phyloP scores from a whole-genome alignment of 2,888 invertebrate species.

The Toxonevra muliebris region DNA sequence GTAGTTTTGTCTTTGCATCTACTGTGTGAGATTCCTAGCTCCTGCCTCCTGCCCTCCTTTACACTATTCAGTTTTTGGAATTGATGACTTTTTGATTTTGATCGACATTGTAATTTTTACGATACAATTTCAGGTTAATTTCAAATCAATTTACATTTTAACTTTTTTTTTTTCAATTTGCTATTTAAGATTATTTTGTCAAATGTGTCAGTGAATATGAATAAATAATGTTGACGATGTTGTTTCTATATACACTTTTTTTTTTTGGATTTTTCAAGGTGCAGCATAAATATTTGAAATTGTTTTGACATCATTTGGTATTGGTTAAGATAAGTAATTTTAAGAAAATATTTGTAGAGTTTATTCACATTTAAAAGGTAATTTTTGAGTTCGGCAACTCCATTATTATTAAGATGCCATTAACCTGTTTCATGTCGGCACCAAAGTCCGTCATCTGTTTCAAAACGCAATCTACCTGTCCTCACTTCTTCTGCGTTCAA shows the following conservation, averaged over 20 bases:
- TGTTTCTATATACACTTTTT: neutral
- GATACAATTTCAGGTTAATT: conserved; percentile 31
- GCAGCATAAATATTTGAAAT: conserved; percentile 8
- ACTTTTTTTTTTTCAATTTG: conserved; percentile 16
- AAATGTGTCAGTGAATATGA: neutral
- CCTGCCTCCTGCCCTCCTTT: neutral
- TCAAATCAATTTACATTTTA: conserved; percentile 32
- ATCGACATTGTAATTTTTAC: conserved; percentile 16
- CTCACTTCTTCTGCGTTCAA: too few relatives aligned
- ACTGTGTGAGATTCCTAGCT: conserved; percentile 2
- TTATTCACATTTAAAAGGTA: too few relatives aligned
- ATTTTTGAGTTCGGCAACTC: too few relatives aligned
- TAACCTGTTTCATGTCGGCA: too few relatives aligned
- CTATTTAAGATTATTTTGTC: neutral
- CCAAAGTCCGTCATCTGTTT: too few relatives aligned
- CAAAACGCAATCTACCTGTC: too few relatives aligned
- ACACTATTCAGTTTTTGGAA: conserved; percentile 5
- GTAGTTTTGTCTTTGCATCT: neutral
- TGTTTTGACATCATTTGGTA: conserved; percentile 1
- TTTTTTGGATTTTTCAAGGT: neutral
- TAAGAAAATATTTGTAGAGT: too few relatives aligned
- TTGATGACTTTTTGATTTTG: conserved; percentile 29
- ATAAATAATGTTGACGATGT: neutral
- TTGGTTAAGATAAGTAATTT: too few relatives aligned
- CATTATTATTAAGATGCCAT: too few relatives aligned